Base-by-base conservation (phyloP, 1,140 invertebrate genomes). In the Neodiprion virginianus region DNA sequence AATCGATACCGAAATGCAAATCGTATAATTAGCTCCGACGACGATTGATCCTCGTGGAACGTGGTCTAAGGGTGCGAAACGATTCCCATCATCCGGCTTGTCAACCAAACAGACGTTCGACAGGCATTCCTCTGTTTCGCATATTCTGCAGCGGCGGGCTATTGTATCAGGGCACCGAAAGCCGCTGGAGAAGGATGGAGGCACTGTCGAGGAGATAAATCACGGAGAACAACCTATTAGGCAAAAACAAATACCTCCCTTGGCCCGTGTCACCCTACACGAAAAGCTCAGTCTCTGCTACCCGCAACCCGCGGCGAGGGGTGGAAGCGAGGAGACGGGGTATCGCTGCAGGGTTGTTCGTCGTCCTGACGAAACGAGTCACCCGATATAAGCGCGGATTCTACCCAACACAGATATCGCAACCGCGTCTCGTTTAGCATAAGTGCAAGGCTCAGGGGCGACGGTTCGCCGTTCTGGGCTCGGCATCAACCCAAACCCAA, bases 381-480 rank as follows among this genome's bases (percentile, higher is more conserved):
- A 61, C 53, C 53, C 53, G 11, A 61, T 61, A 61, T 61, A 61
- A 4, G n/a, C 11, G 11, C 53, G 53, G 53, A 61, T 61, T 61
- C n/a, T 61, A 61, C n/a, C 53, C 53, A 17, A 61, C 4, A 61
- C 53, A 61, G 53, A 61, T 17, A 61, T 40, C 11, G 53, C 8
- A 61, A 61, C 53, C 53, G 53, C 53, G 53, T 61, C 53, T 61
- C 8, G 53, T 61, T 61, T 61, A 61, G 53, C 53, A 61, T 61
- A 61, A 61, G 53, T 61, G 53, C 53, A 61, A n/a, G 50, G 50
- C n/a, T 53, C 50, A 21, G 17, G 17, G 17, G 17, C 17, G 17
- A 53, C 50, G 50, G 50, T 53, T 11, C 1, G n/a, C n/a, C 50
- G 50, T 53, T 53, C 50, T 11, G 53, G 53, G 11, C 11, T 61